Evolutionary conservation across 2,888 invertebrate genomes (phyloP), one percentile per base, ranked within the genome.

Genomic region (Priocnemis perturbator): DNA sequence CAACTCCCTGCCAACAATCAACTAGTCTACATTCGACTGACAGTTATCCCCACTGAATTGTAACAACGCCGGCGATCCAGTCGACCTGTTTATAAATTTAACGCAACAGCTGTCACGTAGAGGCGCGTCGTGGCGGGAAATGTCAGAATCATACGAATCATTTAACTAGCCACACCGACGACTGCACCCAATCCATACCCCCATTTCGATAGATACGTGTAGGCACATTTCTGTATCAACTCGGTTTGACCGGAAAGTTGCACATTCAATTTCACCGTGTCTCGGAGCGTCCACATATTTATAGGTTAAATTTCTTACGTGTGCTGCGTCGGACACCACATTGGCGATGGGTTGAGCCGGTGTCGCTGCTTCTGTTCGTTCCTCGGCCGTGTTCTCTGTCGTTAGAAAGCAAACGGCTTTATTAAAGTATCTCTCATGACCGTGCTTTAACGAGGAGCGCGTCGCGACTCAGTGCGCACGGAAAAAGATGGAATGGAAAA

Each of bases 311-410:
- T 26, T 19, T 75, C 86, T 83, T 86, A 86, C 86, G 74, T 88
- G 87, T 59, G 87, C 83, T 67, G 85, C 74, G 73, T 89, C 89
- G 71, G 87, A 82, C 62, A 86, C 81, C 74, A 82, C 85, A 81
- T 85, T 85, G 79, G 84, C 79, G 78, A 85, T 86, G 62, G 86
- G 76, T 71, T 81, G 81, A 52, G 75, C 76, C 61, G 79, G 76
- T 21, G 83, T 74, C 64, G 85, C 81, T 60, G 84, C 67, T 79
- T 88, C 88, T 17, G 83, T 84, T 73, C 86, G 82, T 73, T 87
- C 88, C 67, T 88, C 88, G n/a, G 83, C 72, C 50, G 85, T 71
- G 48, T 81, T 86, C 73, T 87, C 87, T 85, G 73, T 55, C 62
- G 64, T 74, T 57, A 63, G 3, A 63, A 71, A 47, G 71, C 59